A percentile compares a stretch with the other conserved stretches of the same genome.
Conservation (phyloP, 2,113 vertebrate species). For the Sardina pilchardus region DNA sequence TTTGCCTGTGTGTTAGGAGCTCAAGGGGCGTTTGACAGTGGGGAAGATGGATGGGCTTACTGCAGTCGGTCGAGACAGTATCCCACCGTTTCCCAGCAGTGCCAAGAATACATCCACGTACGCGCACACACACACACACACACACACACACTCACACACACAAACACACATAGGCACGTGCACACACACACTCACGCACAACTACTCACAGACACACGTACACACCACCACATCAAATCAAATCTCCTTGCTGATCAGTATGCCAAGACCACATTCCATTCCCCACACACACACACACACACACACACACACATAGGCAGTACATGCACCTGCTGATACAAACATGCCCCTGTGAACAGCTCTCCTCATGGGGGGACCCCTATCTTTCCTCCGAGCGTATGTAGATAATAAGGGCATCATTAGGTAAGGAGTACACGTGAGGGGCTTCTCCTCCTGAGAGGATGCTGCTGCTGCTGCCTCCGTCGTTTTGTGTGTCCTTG, state of each 20-base stretch:
- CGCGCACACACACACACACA: conserved; percentile 17
- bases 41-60: conserved; percentile 44
- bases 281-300: background rate
- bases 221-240: conserved; percentile 4
- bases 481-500: conserved; percentile 1
- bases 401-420: background rate
- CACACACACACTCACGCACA: background rate
- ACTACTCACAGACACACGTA: background rate
- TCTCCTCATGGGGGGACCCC: background rate
- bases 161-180: background rate
- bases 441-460: background rate
- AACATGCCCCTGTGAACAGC: background rate
- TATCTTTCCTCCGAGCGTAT: background rate
- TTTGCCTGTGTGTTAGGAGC: conserved; percentile 25
- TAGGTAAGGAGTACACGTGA: background rate
- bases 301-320: background rate
- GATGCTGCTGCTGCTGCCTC: background rate
- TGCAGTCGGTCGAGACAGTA: conserved; percentile 24
- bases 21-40: conserved; percentile 36
- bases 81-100: background rate
- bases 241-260: conserved; percentile 6
- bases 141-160: conserved; percentile 11
- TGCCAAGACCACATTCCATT: background rate
- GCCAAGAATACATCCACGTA: conserved; percentile 12
- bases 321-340: background rate